Evolutionary conservation across 2,113 vertebrate species (phyloP).

Genomic region (Felis chaus): DNA sequence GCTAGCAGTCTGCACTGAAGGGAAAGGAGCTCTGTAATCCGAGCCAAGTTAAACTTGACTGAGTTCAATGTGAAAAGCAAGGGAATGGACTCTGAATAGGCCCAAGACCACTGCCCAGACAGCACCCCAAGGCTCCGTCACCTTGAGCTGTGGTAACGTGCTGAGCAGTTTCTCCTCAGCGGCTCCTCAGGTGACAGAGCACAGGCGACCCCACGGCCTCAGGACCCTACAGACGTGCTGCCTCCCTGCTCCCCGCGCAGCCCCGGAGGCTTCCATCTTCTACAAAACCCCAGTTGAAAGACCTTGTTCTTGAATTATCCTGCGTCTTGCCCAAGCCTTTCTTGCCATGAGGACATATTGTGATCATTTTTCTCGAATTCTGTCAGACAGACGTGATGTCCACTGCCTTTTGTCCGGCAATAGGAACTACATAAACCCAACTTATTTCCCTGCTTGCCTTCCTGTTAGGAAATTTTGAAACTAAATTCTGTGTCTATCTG

Average conservation of each 20-base stretch:
- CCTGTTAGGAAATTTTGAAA: constrained; percentile 39
- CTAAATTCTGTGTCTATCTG: not conserved
- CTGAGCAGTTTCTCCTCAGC: accelerated
- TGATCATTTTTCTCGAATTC: not conserved
- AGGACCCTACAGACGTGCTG: accelerated
- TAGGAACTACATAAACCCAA: not conserved
- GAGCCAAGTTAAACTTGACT: accelerated
- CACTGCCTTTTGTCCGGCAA: not conserved
- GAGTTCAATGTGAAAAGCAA: not conserved
- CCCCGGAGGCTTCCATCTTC: not conserved
- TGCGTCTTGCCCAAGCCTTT: not conserved
- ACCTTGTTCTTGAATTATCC: not conserved
- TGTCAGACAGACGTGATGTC: not conserved
- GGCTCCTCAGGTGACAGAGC: not conserved
- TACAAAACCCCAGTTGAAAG: not conserved
- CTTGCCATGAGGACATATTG: not conserved
- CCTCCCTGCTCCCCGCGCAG: accelerated
- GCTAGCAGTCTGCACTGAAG: accelerated
- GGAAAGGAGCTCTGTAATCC: not conserved
- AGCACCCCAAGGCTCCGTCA: not conserved
- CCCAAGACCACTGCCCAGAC: not conserved
- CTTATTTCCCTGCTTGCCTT: not conserved
- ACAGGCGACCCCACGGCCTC: not conserved
- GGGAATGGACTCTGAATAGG: accelerated
- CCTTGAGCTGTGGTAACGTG: not conserved